Evolutionary conservation across 2,797 vertebrate genomes (phyloP), one percentile per base, ranked within the genome.

Genomic region (Schizopygopsis pylzovi): DNA sequence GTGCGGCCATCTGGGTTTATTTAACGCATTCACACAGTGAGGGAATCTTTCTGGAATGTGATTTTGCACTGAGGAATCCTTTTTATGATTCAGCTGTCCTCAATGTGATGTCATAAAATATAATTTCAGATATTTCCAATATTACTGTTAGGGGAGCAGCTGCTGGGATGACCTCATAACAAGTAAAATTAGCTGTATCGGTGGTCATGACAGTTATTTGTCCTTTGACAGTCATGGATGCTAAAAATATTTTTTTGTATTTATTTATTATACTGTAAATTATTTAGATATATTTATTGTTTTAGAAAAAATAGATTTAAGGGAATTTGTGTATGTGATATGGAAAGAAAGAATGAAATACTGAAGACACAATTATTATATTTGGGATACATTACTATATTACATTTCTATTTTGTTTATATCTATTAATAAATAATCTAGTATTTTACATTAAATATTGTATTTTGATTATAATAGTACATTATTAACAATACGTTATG

Each of bases 21-120:
- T 81, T 65, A 86, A 72, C 47, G 54, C 65, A 88, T 81, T 85
- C 79, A 86, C 81, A 67, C 37, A 20, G 73, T 73, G 84, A 87
- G 83, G 79, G 79, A 88, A 85, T 85, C 72, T 88, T 56, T 68
- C 85, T 85, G 88, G 89, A 84, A 90, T 90, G 88, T 82, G 72
- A 54, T 84, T 82, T 79, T 65, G 87, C 73, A 56, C 86, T 84
- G 47, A 83, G 70, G 88, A 86, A 82, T 88, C 76, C 39, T 73
- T 77, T 88, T 86, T 86, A 87, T 89, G 86, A 87, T 90, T 90
- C 89, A 90, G 87, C 90, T 90, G 88, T 82, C 89, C 67, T 78
- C 82, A 65, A 28, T 45, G 59, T 83, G 87, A 79, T 85, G 80
- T 85, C 89, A 87, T 88, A 76, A 87, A 87, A 88, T 86, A 47